Evolutionary conservation across 2,113 vertebrate species (phyloP), one percentile per base, ranked within the genome.

Genomic region (Nesoenas mayeri): DNA sequence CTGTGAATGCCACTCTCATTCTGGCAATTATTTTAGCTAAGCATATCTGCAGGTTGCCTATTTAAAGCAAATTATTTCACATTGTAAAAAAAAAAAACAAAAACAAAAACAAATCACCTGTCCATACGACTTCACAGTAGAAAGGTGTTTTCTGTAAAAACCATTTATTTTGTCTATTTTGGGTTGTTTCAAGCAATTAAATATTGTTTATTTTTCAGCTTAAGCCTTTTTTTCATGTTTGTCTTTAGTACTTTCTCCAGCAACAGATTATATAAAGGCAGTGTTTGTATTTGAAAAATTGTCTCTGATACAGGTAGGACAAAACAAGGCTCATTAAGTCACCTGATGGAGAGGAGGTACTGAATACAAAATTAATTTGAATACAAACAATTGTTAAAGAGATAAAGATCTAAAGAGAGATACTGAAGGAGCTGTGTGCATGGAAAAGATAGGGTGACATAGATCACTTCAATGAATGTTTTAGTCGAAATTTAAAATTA

Each of bases 371-470:
- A 93, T 91, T 47, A 87, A 34, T 72, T 79, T 78, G 65, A 85
- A 91, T 75, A 34, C 26, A 69, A 91, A 69, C 65, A 79, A 10
- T 79, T 75, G 86, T 72, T 95, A 69, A 93, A 81, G 70, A 84
- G 34, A 29, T 83, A 78, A 88, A 93, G 95, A 95, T 94, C 64
- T 90, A 53, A 93, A 95, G 79, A 47, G 54, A 90, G 93, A 85
- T 93, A 94, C 56, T 66, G 64, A 66, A 74, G 67, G 73, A 93
- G n/a, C 83, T 90, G 75, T 74, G 85, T 94, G 90, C 42, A 32
- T 86, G 38, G 79, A 77, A 88, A 56, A 94, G 93, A 89, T 91
- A 94, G 94, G 67, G 60, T 58, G 47, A 50, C 79, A 80, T 18
- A 73, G 90, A 93, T 95, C 79, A 64, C 78, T 91, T 90, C 86